phyloP scores from a whole-genome alignment of 2,113 vertebrate genomes.

The Elanus axillaris region DNA sequence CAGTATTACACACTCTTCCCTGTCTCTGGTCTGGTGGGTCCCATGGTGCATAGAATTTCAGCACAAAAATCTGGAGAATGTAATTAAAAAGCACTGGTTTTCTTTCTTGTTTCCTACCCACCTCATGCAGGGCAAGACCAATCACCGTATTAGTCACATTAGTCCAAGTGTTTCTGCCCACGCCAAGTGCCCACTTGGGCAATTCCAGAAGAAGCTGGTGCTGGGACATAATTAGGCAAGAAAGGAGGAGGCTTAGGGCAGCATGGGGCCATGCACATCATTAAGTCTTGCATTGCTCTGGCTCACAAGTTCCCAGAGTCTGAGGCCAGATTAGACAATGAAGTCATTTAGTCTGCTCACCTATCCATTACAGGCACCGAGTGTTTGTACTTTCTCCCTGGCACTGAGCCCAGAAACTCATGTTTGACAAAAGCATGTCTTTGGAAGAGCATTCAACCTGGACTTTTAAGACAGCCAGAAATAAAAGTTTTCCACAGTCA shows the following conservation, averaged over 20 bases:
- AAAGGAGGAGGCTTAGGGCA: not conserved
- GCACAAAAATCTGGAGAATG: not conserved
- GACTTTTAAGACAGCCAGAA: not conserved
- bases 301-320: not conserved
- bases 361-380: constrained; percentile 13
- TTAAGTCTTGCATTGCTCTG: not conserved
- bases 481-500: not conserved
- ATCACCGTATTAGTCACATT: not conserved
- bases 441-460: not conserved
- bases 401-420: constrained; percentile 5
- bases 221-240: not conserved
- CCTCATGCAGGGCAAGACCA: not conserved
- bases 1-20: not conserved
- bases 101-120: not conserved
- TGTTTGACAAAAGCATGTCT: not conserved
- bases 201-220: not conserved
- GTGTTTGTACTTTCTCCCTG: not conserved
- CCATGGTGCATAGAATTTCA: not conserved
- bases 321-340: not conserved
- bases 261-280: not conserved
- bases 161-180: not conserved
- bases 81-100: not conserved
- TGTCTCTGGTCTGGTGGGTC: not conserved
- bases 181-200: not conserved
- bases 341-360: constrained; percentile 25